Base-by-base conservation (phyloP, 2,113 vertebrate genomes). In the Pandion haliaetus region DNA sequence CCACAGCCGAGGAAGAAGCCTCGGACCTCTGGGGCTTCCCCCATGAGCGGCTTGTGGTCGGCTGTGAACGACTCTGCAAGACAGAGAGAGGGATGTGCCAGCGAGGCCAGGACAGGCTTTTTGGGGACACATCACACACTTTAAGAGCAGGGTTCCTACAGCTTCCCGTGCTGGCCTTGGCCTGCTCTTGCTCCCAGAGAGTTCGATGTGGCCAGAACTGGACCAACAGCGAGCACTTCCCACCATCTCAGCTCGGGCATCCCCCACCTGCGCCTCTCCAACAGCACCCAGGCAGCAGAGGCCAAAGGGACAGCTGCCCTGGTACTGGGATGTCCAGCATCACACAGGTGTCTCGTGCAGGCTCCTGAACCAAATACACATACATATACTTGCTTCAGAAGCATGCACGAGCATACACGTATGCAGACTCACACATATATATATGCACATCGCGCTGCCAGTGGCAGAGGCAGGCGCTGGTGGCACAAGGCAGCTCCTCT, bases 1-100 rank as follows among this genome's bases (percentile, higher is more conserved):
- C 99, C 99, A 2, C 99, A 99, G 89, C 99, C 99, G 12, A 99
- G 97, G 97, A 99, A 99, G 98, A 99, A 99, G 2, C 99, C 99
- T 50, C 99, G 96, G 69, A 99, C 98, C 42, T 99, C 99, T 0
- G 99, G 99, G 3, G 99, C 98, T 95, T 99, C 99, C 23, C 99
- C 99, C 99, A 99, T 99, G 82, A 99, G 98, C 0, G 99, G 99
- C 73, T 99, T 99, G 92, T 99, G 99, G 96, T 99, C 99, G 0
- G 99, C 99, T 2, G 99, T 99, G 96, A 99, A 99, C 0, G 99
- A 99, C 88, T 99, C 99, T 99, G 92, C 9, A 93, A 96, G 67
- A 42, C 34, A 95, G 12, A 82, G 52, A 40, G 8, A 12, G 45
- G 25, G 9, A 5, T 12, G 72, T 58, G 65, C 21, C 82, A 86